Conservation (phyloP, 2,797 vertebrate species). For the Urophycis tenuis region DNA sequence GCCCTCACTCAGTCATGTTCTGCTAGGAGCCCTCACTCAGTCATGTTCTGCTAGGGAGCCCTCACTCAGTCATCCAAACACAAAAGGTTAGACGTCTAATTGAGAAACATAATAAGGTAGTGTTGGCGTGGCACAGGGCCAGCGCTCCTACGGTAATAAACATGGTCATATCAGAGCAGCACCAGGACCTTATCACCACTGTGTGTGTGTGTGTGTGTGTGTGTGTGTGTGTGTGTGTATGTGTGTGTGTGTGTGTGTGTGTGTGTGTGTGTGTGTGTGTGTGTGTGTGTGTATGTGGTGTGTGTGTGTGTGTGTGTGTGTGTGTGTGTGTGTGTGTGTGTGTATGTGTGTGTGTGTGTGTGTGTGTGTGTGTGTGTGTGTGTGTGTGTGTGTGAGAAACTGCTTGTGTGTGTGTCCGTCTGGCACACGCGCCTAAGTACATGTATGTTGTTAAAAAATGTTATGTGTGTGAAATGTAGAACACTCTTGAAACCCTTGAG, state of each 20-base stretch:
- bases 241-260: neutral
- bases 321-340: no score
- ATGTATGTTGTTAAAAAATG: no score
- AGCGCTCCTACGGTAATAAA: slow-evolving; percentile 30
- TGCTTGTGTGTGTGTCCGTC: no score
- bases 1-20: slow-evolving; percentile 18
- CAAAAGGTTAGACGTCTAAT: slow-evolving; percentile 48
- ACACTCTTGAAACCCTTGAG: no score
- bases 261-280: neutral
- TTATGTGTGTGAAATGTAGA: no score
- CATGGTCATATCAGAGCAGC: slow-evolving; percentile 6
- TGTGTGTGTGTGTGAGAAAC: no score
- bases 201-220: slow-evolving; percentile 14
- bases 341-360: no score
- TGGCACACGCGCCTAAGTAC: no score
- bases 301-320: no score
- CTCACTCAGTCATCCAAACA: slow-evolving; percentile 35
- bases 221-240: slow-evolving; percentile 5
- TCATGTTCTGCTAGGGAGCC: slow-evolving; percentile 18
- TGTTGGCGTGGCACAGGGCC: slow-evolving; percentile 41
- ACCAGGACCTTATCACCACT: neutral
- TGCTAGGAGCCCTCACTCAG: slow-evolving; percentile 21
- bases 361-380: slow-evolving; percentile 18
- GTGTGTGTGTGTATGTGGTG: neutral
- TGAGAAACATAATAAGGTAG: slow-evolving; percentile 49